Percentiles rank a stretch among this genome's conserved stretches.
These are phyloP conservation scores for Acropora tenuis DNA, from an alignment of 64 coral and sea anemone species.

Conservation along the genomic window DNA sequence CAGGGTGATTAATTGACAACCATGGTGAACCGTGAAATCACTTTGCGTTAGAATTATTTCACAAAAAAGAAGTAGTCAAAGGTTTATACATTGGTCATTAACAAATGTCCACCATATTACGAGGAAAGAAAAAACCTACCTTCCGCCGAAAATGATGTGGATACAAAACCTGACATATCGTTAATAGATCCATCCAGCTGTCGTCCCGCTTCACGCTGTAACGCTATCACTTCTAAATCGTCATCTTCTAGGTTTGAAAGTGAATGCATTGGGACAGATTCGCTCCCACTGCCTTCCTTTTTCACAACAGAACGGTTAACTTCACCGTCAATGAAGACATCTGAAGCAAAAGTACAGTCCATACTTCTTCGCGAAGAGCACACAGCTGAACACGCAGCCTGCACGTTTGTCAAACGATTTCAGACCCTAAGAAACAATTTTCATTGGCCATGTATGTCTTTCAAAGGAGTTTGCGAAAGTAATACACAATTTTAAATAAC, in stretches of 20 bases:
- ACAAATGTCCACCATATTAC: too few species aligned
- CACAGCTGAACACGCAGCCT: background rate
- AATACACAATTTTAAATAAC: background rate
- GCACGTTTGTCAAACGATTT: background rate
- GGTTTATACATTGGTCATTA: too few species aligned
- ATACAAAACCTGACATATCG: background rate
- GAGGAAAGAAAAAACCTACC: background rate
- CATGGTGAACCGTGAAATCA: too few species aligned
- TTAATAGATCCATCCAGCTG: background rate
- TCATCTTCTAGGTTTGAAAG: slow-evolving; percentile 5
- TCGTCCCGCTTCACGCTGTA: slow-evolving; percentile 10
- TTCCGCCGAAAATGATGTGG: background rate
- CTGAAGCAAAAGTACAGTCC: background rate
- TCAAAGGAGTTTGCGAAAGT: background rate
- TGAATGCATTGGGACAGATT: background rate
- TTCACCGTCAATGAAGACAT: background rate
- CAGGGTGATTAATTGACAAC: too few species aligned
- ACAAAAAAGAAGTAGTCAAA: too few species aligned
- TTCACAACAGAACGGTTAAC: background rate
- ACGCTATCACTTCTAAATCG: slow-evolving; percentile 8
- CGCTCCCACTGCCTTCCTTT: background rate
- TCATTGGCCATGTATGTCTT: background rate
- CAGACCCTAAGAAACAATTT: background rate
- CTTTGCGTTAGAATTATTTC: too few species aligned
- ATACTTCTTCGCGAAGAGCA: background rate